Evolutionary conservation across 2,888 invertebrate genomes (phyloP).

Genomic region (Abscondita cerata): DNA sequence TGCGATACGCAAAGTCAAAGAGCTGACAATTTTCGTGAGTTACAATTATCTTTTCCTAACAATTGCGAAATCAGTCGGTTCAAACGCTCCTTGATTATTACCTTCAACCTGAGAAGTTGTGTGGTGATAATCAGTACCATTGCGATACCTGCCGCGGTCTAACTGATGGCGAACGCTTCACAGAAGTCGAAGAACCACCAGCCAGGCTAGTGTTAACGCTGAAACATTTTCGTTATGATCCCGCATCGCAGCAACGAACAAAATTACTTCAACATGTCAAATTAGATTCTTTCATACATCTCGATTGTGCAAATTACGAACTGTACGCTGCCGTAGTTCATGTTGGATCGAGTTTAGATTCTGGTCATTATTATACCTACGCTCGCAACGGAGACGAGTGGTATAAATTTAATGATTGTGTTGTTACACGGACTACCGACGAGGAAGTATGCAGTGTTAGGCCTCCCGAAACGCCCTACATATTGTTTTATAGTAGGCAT

Average conservation of each 20-base stretch:
- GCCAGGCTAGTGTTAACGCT: constrained; percentile 80
- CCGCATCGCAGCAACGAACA: constrained; percentile 75
- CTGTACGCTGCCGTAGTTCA: constrained; percentile 87
- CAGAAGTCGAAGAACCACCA: constrained; percentile 75
- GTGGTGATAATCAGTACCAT: constrained; percentile 82
- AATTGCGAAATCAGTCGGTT: constrained; percentile 66
- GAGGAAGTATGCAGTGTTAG: constrained; percentile 68
- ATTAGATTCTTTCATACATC: constrained; percentile 65
- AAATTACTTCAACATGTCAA: constrained; percentile 72
- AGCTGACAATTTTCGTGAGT: constrained; percentile 80
- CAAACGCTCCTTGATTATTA: constrained; percentile 81
- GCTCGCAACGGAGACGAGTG: constrained; percentile 74
- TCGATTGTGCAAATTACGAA: constrained; percentile 66
- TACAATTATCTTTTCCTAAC: constrained; percentile 77
- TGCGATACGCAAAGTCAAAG: constrained; percentile 77
- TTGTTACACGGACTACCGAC: constrained; percentile 69
- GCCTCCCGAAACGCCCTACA: constrained; percentile 82
- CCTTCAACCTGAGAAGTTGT: constrained; percentile 76
- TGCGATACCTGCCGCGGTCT: constrained; percentile 78
- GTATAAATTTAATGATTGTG: constrained; percentile 83
- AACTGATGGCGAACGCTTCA: constrained; percentile 77
- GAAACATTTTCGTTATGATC: constrained; percentile 80
- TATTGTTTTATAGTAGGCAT: constrained; percentile 73
- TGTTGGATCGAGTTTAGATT: constrained; percentile 81
- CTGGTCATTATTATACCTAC: constrained; percentile 88